phyloP scores from a whole-genome alignment of 92 coral and sea anemone species.

The Porites cylindrica region DNA sequence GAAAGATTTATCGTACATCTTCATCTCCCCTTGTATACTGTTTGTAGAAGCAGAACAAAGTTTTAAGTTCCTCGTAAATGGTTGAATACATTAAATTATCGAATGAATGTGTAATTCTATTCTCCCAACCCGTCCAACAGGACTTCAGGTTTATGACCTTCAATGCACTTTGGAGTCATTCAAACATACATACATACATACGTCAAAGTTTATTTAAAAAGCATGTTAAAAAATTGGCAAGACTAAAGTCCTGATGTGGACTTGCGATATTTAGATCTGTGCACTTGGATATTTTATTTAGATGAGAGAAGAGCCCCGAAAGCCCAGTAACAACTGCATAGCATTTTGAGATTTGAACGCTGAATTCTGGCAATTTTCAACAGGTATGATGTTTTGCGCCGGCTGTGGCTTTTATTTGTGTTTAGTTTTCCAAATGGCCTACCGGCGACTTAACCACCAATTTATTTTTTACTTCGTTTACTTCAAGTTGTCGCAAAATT shows the following conservation, averaged over 20 bases:
- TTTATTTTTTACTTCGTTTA: no score
- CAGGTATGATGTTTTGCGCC: neutral
- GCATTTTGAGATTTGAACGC: neutral
- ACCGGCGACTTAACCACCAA: no score
- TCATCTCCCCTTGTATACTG: neutral
- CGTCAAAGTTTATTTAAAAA: no score
- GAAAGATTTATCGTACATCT: neutral
- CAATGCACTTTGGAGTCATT: constrained; percentile 9
- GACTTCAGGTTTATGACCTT: constrained; percentile 30
- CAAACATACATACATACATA: neutral
- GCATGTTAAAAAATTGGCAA: no score
- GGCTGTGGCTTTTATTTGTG: neutral
- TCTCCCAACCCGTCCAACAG: neutral
- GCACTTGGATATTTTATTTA: no score
- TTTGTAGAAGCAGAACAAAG: neutral
- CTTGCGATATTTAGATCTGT: no score
- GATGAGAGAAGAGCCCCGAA: no score
- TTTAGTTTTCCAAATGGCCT: no score
- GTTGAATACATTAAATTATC: neutral
- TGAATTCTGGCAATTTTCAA: neutral
- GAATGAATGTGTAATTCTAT: neutral
- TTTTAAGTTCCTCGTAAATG: neutral
- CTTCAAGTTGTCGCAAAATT: neutral
- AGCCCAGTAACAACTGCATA: neutral
- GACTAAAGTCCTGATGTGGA: no score